A percentile compares a stretch with the other conserved stretches of the same genome.
Conservation (phyloP, 2,113 vertebrate species). For the Athene cunicularia region DNA sequence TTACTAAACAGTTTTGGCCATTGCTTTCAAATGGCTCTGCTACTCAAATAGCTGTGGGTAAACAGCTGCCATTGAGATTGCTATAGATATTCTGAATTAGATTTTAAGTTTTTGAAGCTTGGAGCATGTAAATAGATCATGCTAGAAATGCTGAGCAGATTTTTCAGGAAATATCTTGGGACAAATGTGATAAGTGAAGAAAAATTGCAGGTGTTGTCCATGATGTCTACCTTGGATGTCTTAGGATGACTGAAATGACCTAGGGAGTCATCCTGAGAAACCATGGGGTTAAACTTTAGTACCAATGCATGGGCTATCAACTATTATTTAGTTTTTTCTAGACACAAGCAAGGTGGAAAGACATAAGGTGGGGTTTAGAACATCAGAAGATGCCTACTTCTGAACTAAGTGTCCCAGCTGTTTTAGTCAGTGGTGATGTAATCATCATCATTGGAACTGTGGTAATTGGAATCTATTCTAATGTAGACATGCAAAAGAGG, state of each 20-base stretch:
- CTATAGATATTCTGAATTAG: not conserved
- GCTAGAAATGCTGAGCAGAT: not conserved
- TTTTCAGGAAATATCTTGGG: not conserved
- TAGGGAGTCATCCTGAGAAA: not conserved
- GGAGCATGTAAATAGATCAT: not conserved
- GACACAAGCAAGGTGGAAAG: not conserved
- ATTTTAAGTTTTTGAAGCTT: not conserved
- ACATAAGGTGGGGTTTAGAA: not conserved
- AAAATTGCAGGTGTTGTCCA: accelerated
- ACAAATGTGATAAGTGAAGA: not conserved
- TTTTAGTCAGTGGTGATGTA: not conserved
- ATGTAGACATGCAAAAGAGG: not conserved
- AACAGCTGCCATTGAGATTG: not conserved
- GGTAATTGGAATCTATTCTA: not conserved
- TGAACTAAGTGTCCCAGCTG: not conserved
- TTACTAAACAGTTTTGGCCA: not conserved
- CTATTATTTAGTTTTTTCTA: not conserved
- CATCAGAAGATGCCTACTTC: not conserved
- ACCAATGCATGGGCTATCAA: not conserved
- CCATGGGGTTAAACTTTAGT: not conserved
- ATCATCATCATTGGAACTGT: not conserved
- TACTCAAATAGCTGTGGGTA: not conserved
- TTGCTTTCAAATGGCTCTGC: not conserved
- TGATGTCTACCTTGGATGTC: not conserved
- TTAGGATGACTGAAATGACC: not conserved